Conservation (phyloP, 2,113 vertebrate genomes). For the Rhipidura dahli region DNA sequence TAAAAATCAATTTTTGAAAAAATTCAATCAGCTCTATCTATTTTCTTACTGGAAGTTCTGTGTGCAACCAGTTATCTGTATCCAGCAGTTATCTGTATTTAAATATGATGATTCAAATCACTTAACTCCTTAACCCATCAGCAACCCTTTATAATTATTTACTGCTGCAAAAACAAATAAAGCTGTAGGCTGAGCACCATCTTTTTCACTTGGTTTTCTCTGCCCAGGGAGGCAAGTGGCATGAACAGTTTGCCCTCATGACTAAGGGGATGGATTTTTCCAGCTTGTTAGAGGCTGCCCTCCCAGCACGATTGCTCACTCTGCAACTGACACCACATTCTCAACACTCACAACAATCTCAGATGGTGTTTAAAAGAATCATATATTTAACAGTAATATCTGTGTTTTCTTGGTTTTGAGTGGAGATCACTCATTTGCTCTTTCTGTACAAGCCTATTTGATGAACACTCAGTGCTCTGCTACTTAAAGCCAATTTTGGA, state of each 20-base stretch:
- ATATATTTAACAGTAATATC: neutral
- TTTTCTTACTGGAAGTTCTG: neutral
- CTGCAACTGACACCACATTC: neutral
- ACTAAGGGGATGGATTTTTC: neutral
- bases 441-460: neutral
- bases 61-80: neutral
- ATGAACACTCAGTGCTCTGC: neutral
- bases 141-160: neutral
- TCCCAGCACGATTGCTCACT: fast-evolving
- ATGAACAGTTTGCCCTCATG: fast-evolving
- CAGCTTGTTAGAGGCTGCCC: neutral
- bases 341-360: neutral
- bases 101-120: neutral
- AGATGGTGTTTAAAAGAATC: neutral
- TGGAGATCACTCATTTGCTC: neutral
- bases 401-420: neutral
- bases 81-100: neutral
- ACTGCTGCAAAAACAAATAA: neutral
- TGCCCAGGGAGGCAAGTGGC: neutral
- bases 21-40: neutral
- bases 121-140: neutral
- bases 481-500: neutral
- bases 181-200: neutral
- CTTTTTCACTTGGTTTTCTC: neutral
- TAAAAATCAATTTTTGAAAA: neutral